A percentile compares a stretch with the other conserved stretches of the same genome.
phyloP scores from a whole-genome alignment of 2,888 invertebrate genomes.

The Anthrax anthrax region DNA sequence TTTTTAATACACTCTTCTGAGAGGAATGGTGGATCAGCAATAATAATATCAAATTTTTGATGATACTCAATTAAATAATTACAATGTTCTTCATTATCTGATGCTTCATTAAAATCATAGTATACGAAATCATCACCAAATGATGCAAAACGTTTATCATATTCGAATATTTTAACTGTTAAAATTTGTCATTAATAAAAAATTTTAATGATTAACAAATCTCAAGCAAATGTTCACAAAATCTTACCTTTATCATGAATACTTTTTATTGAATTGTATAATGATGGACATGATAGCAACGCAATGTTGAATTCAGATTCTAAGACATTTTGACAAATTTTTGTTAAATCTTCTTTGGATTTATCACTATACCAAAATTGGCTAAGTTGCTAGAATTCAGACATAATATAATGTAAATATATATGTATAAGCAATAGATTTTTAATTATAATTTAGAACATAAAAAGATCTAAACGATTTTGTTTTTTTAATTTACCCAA shows the following conservation, averaged over 20 bases:
- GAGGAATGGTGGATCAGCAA: constrained; percentile 91
- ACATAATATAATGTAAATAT: too few species aligned
- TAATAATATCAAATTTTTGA: constrained; percentile 59
- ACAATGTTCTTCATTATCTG: constrained; percentile 47
- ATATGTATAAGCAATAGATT: too few species aligned
- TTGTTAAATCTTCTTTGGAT: constrained; percentile 58
- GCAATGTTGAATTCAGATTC: constrained; percentile 49
- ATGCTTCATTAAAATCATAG: constrained; percentile 80
- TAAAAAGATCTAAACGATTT: not conserved
- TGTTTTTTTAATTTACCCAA: constrained; percentile 65
- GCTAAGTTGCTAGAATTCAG: constrained; percentile 72
- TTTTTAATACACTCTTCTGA: constrained; percentile 84
- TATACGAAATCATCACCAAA: constrained; percentile 65
- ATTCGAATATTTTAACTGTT: constrained; percentile 70
- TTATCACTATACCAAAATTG: constrained; percentile 92
- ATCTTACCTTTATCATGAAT: constrained; percentile 19
- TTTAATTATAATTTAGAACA: not conserved
- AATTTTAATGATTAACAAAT: not conserved
- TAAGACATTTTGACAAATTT: constrained; percentile 43
- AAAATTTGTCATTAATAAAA: too few species aligned
- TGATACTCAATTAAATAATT: constrained; percentile 36
- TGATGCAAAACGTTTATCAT: constrained; percentile 65
- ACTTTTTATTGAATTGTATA: constrained; percentile 54
- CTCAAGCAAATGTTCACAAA: too few species aligned
- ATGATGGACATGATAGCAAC: constrained; percentile 75